Base-by-base conservation (phyloP, 2,888 invertebrate species). In the Beris chalybata region DNA sequence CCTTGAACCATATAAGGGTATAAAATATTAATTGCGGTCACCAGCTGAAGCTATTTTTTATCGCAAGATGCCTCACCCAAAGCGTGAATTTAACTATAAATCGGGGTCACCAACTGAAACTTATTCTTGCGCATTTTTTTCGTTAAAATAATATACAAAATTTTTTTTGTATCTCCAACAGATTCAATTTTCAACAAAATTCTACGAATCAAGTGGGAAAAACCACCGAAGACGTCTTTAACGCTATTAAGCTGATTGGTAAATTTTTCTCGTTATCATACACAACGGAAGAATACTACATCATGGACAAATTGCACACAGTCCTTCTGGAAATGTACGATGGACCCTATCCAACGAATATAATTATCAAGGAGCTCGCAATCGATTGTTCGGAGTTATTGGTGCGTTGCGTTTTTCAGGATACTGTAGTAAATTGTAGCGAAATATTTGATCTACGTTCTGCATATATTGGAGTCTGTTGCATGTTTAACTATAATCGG, bases 401-500 rank as follows among this genome's bases (percentile, higher is more conserved):
- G 6, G 44, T 74, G 43, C 73, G 76, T 7, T 78, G 78, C 12
- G 70, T 72, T n/a, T 68, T 79, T 50, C 74, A 72, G 22, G 75
- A 74, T 3, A 53, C 56, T 32, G 64, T 67, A 0, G 70, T 77
- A 0, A 74, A 78, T 67, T 74, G 76, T 44, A 72, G 64, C 5
- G 68, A 74, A 43, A 66, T 76, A 45, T 76, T 79, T 64, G 31
- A 71, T 5, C 72, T 74, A 52, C 72, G 76, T 9, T 57, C 74
- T 38, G 77, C 78, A 15, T 74, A 76, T 5, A 69, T 75, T 4
- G 75, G 80, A 66, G 72, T 74, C 12, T 80, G 80, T 61, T 80
- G 80, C 70, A 72, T 78, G 67, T 79, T 79, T 66, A 80, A 80
- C 67, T 78, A 79, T 55, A 70, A 72, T 4, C 69, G 79, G 2